phyloP scores from a whole-genome alignment of 2,113 vertebrate genomes.

The Pachypanchax playfairii region DNA sequence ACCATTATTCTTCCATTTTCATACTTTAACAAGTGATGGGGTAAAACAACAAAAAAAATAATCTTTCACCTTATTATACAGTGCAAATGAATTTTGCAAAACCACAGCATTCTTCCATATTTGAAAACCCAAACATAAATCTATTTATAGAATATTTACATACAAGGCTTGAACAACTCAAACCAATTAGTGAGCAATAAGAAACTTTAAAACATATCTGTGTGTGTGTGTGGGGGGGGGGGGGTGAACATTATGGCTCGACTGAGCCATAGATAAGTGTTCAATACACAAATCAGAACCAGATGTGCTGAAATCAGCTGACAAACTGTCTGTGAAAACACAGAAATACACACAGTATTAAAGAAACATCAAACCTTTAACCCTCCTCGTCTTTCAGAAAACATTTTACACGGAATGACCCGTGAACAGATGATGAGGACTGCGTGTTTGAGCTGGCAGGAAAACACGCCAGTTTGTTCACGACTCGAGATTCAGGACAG shows the following conservation, averaged over 20 bases:
- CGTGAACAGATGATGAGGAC: constrained; percentile 10
- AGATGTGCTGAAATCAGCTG: constrained; percentile 27
- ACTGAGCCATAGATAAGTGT: constrained; percentile 28
- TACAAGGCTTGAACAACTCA: constrained; percentile 61
- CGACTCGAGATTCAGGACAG: neutral
- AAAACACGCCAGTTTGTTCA: constrained; percentile 35
- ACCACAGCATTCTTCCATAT: constrained; percentile 53
- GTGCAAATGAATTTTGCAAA: constrained; percentile 60
- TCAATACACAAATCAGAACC: constrained; percentile 30
- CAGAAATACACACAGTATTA: constrained; percentile 14
- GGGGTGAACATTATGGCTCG: constrained; percentile 13
- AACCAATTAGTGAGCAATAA: constrained; percentile 46
- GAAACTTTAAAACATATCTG: constrained; percentile 32
- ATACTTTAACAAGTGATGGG: constrained; percentile 48
- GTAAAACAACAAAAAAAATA: constrained; percentile 60
- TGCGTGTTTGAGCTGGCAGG: constrained; percentile 26
- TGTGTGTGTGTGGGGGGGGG: constrained; percentile 24
- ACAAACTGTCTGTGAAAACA: neutral
- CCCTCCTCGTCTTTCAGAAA: constrained; percentile 1
- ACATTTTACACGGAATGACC: constrained; percentile 12
- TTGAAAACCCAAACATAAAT: constrained; percentile 69
- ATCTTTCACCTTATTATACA: constrained; percentile 64
- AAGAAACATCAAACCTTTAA: constrained; percentile 8
- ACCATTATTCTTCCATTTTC: constrained; percentile 46
- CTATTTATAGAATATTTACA: constrained; percentile 74